Evolutionary conservation across 2,888 invertebrate genomes (phyloP).

Genomic region (Schizotus pectinicornis): DNA sequence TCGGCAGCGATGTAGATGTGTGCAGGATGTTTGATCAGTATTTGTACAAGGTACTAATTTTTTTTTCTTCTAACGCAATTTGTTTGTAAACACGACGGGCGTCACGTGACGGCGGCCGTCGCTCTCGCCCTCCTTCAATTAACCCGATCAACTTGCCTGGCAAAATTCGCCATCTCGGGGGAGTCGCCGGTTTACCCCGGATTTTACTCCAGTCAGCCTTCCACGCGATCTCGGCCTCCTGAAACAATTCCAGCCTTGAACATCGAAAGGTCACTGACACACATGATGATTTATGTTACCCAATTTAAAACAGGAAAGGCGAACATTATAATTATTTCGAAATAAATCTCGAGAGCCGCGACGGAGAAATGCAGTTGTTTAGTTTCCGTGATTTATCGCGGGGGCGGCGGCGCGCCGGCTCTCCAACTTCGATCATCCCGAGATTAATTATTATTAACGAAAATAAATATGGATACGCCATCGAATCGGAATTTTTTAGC

Average conservation of each 20-base stretch:
- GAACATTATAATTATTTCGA: conserved; percentile 40
- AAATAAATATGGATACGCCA: too few species aligned
- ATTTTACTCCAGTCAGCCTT: too few species aligned
- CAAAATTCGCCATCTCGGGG: conserved; percentile 1
- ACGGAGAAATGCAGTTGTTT: conserved; percentile 17
- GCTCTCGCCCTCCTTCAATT: neutral
- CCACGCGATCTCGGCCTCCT: too few species aligned
- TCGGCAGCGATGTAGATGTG: conserved; percentile 65
- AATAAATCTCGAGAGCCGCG: conserved; percentile 21
- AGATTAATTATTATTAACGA: too few species aligned
- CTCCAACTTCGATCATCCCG: too few species aligned
- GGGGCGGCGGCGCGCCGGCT: neutral
- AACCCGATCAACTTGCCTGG: too few species aligned
- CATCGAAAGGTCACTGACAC: conserved; percentile 40
- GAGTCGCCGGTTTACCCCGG: too few species aligned
- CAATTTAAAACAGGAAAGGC: conserved; percentile 45
- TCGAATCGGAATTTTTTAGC: too few species aligned
- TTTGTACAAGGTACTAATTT: conserved; percentile 64
- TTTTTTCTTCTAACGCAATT: neutral
- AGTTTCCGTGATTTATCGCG: conserved; percentile 18
- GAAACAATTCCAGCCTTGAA: conserved; percentile 41
- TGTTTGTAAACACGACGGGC: neutral
- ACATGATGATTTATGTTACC: conserved; percentile 46
- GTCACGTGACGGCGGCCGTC: neutral
- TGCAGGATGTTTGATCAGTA: conserved; percentile 73